Evolutionary conservation across 2,888 invertebrate genomes (phyloP).

Genomic region (Hymenopus coronatus): DNA sequence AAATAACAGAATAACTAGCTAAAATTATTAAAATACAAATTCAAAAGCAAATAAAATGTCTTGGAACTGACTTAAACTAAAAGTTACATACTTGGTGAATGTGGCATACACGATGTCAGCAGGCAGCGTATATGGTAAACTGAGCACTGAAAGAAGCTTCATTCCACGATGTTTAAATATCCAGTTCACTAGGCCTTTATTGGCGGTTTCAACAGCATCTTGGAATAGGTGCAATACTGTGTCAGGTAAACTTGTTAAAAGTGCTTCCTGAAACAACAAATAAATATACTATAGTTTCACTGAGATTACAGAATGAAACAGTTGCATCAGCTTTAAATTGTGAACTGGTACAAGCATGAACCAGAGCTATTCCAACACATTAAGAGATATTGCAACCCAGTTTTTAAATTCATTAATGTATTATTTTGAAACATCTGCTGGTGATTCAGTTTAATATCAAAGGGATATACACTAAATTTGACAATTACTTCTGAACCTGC

Average conservation of each 20-base stretch:
- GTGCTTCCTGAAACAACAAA: constrained; percentile 65
- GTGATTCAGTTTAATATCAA: too few relatives aligned
- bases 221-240: constrained; percentile 87
- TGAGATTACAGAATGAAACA: too few relatives aligned
- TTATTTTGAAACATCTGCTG: too few relatives aligned
- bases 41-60: constrained; percentile 11
- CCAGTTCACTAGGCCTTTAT: constrained; percentile 88
- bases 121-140: constrained; percentile 84
- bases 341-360: too few relatives aligned
- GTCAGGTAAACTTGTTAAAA: constrained; percentile 84
- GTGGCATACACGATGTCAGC: constrained; percentile 85
- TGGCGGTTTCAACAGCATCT: constrained; percentile 89
- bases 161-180: constrained; percentile 80
- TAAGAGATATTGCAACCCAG: too few relatives aligned
- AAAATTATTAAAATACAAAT: too few relatives aligned
- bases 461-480: too few relatives aligned
- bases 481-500: too few relatives aligned
- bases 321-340: too few relatives aligned
- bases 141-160: constrained; percentile 73
- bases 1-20: too few relatives aligned
- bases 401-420: too few relatives aligned
- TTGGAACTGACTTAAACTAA: background rate
- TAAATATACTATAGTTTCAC: background rate
- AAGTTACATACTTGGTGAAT: constrained; percentile 74
- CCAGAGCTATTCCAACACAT: too few relatives aligned